Evolutionary conservation across 2,888 invertebrate species (phyloP), one percentile per base, ranked within the genome.

Genomic region (Xestobium rufovillosum): DNA sequence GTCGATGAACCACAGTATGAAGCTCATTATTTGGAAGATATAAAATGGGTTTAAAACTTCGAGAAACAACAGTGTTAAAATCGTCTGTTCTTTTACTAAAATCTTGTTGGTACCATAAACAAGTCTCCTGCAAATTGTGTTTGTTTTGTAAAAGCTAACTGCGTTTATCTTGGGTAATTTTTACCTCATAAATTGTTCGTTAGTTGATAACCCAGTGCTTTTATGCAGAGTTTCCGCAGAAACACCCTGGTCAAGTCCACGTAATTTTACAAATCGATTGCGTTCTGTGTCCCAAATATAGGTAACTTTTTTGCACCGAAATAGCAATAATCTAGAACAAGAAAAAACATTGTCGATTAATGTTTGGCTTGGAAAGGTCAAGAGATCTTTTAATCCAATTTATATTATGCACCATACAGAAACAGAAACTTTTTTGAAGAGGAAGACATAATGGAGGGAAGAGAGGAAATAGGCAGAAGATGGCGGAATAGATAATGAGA

Each of bases 11-110:
- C 95, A 95, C 35, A 95, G 74, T 6, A 77, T 73, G 44, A 89
- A 86, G 30, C 92, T 91, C 66, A 90, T 88, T 47, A 92, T 63
- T 77, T 95, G 95, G 70, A 95, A 95, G 56, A 94, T 82, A 69
- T 95, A 95, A 70, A 94, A 95, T 3, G 95, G 94, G 65, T 92
- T 91, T 51, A 95, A 76, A 19, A 86, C 82, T 65, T 91, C 90
- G 44, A 88, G 67, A 25, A 85, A 75, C 1, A 90, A 68, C 9
- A 91, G 69, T 0, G 79, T 79, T 40, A 78, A 57, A 28, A 87
- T 70, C 31, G 81, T 75, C 54, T 81, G 78, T 31, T 88, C 78
- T 3, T 85, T 84, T 23, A 92, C 83, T 33, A 78, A 72, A 50
- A 92, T 92, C 61, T 83, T 80, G 65, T 92, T 92, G 14, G 75